Base-by-base conservation (phyloP, 2,888 invertebrate genomes). In the Andrena dorsata region DNA sequence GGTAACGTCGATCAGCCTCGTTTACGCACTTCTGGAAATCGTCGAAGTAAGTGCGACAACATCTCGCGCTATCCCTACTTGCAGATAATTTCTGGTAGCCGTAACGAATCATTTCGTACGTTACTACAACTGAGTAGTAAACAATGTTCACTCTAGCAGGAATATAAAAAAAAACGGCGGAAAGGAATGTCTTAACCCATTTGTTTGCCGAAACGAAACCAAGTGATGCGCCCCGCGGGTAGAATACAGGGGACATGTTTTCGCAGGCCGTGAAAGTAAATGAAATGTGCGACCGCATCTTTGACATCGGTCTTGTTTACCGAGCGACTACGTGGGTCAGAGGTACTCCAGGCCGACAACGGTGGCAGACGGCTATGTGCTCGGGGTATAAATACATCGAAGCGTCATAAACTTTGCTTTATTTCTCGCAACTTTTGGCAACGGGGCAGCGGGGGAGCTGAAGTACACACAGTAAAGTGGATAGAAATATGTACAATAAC, bases 391-490 rank as follows among this genome's bases (percentile, higher is more conserved):
- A 85, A 80, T 82, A 84, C 58, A 56, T 64, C 60, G 64, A 26
- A 56, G 30, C 49, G 68, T 81, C 80, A 66, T 70, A 70, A 82
- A 88, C 68, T 80, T 85, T 78, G 78, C 70, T 88, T 76, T 85
- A 82, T 82, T 88, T 74, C 64, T 70, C 13, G 1, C 23, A 85
- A 84, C 69, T 88, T 84, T 77, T 74, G 86, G 72, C 75, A 51
- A 65, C 47, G n/a, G 20, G 20, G 10, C 16, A 35, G 10, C 7
- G 23, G 49, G 6, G 30, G n/a, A 2, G 26, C 41, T 16, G 13
- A 41, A 69, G 66, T 30, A 10, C 10, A 13, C 60, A 30, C 20
- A 69, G 41, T 41, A 41, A 61, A 73, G 23, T 35, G 58, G 49
- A 10, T 6, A 10, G 28, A 53, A 61, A 60, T 28, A 30, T 35